phyloP scores from a whole-genome alignment of 2,113 vertebrate species.

The Galeopterus variegatus region DNA sequence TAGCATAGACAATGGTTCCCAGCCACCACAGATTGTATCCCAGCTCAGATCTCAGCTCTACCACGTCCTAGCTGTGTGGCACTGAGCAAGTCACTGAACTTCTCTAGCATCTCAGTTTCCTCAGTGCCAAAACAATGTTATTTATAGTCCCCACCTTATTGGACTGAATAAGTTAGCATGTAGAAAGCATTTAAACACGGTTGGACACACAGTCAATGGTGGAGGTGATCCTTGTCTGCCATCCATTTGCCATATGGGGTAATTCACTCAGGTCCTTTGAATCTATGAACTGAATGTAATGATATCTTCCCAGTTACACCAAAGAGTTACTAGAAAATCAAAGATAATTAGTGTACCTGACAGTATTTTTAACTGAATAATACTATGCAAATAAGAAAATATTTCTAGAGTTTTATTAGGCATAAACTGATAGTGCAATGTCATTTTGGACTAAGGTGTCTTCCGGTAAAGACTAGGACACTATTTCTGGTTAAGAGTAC shows the following conservation, averaged over 20 bases:
- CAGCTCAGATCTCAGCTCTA: neutral
- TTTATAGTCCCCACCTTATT: neutral
- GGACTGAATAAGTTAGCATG: neutral
- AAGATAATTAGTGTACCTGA: neutral
- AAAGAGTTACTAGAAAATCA: neutral
- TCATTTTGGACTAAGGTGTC: neutral
- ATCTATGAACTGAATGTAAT: neutral
- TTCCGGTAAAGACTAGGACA: neutral
- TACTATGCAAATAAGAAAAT: conserved; percentile 26
- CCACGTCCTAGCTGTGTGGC: fast-evolving
- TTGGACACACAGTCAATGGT: neutral
- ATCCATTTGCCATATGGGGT: neutral
- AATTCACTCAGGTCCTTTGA: neutral
- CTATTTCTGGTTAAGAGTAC: neutral
- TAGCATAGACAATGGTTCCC: neutral
- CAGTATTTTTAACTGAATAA: neutral
- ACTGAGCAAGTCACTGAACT: neutral
- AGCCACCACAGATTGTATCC: neutral
- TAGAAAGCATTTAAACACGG: neutral
- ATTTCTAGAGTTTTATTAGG: neutral
- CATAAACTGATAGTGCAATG: neutral
- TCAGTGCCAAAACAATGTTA: neutral
- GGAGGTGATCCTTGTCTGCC: neutral
- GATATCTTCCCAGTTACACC: neutral
- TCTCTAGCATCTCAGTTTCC: neutral